A percentile compares a stretch with the other conserved stretches of the same genome.
These are phyloP conservation scores for Ptilonorhynchus violaceus DNA, from an alignment of 2,113 vertebrate species.

Conservation along the genomic window DNA sequence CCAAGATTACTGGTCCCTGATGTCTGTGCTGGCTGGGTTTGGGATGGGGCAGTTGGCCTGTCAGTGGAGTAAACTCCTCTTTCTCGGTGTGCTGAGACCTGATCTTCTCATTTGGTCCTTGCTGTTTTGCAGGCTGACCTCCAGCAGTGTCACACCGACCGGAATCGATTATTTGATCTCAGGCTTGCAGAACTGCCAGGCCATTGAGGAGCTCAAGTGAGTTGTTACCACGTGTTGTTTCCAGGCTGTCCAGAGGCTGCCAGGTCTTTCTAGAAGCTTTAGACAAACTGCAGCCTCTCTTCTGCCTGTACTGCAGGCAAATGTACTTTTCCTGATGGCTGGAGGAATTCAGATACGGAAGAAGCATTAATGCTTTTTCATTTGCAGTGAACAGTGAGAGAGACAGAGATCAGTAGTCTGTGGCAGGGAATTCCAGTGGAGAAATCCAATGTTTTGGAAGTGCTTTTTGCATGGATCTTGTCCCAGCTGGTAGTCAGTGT, in stretches of 20 bases:
- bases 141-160: constrained; percentile 41
- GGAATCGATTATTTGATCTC: constrained; percentile 50
- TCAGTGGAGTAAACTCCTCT: background rate
- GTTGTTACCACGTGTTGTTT: background rate
- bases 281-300: background rate
- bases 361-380: background rate
- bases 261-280: background rate
- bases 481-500: background rate
- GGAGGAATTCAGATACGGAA: background rate
- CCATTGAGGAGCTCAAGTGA: constrained; percentile 85
- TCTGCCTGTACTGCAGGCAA: background rate
- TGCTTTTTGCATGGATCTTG: background rate
- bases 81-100: background rate
- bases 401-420: background rate
- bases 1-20: background rate
- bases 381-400: background rate
- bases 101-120: background rate
- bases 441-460: background rate
- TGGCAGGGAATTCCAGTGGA: background rate
- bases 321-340: background rate
- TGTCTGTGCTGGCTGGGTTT: background rate
- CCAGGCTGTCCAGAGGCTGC: background rate
- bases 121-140: constrained; percentile 73
- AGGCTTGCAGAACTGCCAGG: constrained; percentile 74
- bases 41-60: background rate